phyloP scores from a whole-genome alignment of 1,140 invertebrate species.

The Lepidostoma basale region DNA sequence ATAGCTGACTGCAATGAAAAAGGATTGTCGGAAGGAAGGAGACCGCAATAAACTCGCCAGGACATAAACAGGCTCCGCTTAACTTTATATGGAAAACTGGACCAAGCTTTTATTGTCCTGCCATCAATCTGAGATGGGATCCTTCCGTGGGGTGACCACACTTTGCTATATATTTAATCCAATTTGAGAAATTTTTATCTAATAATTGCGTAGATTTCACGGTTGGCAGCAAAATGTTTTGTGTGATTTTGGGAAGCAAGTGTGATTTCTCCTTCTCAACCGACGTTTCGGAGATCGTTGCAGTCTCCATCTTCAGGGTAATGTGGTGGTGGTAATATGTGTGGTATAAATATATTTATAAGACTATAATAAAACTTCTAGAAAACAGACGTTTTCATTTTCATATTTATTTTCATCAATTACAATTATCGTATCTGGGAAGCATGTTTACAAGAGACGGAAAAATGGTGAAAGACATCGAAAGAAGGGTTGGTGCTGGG shows the following conservation, averaged over 20 bases:
- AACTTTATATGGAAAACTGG: constrained; percentile 27
- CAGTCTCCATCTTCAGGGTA: too few relatives aligned
- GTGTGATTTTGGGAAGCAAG: neutral
- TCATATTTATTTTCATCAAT: too few relatives aligned
- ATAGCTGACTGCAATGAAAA: constrained; percentile 3
- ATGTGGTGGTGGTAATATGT: too few relatives aligned
- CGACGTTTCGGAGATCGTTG: too few relatives aligned
- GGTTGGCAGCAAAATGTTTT: neutral
- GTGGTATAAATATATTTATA: too few relatives aligned
- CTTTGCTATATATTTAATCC: neutral
- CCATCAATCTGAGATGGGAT: constrained; percentile 22
- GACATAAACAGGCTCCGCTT: constrained; percentile 19
- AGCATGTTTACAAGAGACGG: too few relatives aligned
- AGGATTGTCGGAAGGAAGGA: neutral
- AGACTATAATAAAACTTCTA: too few relatives aligned
- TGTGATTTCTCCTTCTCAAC: neutral
- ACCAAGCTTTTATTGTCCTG: constrained; percentile 3
- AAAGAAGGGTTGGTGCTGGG: too few relatives aligned
- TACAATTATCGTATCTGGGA: too few relatives aligned
- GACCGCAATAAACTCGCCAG: constrained; percentile 4
- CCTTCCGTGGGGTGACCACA: neutral
- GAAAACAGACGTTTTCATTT: too few relatives aligned
- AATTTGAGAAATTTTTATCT: neutral
- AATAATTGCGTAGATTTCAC: too few relatives aligned
- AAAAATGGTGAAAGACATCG: too few relatives aligned